phyloP scores from a whole-genome alignment of 2,797 vertebrate genomes.

The Anabacerthia variegaticeps region DNA sequence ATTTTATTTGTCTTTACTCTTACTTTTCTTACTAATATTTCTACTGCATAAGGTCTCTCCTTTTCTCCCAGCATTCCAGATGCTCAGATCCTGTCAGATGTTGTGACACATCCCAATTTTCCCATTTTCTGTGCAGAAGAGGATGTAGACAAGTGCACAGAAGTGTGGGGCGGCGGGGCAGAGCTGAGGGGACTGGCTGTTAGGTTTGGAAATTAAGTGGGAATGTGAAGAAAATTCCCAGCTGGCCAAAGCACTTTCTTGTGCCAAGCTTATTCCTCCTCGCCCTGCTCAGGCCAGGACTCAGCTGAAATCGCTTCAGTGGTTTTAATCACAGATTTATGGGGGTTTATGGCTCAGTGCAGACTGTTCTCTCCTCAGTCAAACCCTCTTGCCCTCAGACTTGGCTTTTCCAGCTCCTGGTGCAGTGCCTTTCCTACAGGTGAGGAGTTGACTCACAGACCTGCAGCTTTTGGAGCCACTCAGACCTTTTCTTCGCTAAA shows the following conservation, averaged over 20 bases:
- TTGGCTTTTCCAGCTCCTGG: background rate
- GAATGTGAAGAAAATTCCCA: background rate
- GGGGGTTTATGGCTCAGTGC: background rate
- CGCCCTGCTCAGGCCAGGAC: background rate
- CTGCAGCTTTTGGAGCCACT: background rate
- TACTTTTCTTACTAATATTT: background rate
- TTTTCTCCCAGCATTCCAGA: background rate
- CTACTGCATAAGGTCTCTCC: rapidly evolving
- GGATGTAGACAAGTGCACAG: too few species aligned
- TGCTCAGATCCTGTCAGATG: background rate
- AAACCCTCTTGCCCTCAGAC: background rate
- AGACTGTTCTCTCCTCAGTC: background rate
- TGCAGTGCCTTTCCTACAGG: background rate
- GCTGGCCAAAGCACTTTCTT: background rate
- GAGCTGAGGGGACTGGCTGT: rapidly evolving
- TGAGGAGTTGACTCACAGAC: background rate
- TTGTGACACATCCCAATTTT: background rate
- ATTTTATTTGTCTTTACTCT: background rate
- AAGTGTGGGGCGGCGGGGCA: rapidly evolving
- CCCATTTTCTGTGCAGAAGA: background rate
- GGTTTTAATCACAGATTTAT: background rate
- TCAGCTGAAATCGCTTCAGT: background rate
- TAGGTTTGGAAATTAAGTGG: background rate
- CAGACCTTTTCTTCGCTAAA: background rate
- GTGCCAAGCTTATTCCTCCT: background rate